Evolutionary conservation across 2,888 invertebrate species (phyloP), one percentile per base, ranked within the genome.

Genomic region (Pseudococcus viburni): DNA sequence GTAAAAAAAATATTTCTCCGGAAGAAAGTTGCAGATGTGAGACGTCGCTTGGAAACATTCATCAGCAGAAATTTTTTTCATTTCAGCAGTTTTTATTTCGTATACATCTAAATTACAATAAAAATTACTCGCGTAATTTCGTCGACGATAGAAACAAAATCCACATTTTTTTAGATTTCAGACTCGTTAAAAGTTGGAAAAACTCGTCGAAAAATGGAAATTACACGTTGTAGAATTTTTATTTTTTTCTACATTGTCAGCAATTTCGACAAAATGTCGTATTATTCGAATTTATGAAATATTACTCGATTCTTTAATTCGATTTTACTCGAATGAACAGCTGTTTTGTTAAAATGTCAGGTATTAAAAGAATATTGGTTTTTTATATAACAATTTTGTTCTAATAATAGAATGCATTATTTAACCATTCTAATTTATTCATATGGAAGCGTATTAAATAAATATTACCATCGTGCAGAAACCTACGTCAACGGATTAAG

Each of bases 401-500:
- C 64, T 64, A 64, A 51, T 64, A 64, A 19, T 19, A 19, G 19
- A 64, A 64, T 64, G 64, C 64, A 19, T 64, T 22, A 64, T 64
- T 64, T 19, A 19, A 17, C 19, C 19, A 8, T 64, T 64, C 19
- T 64, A 19, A 19, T 64, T 64, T 64, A n/a, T 19, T 64, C 64
- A 19, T 64, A 19, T 64, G 64, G 19, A 64, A 64, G 15, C n/a
- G 19, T 64, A 64, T 64, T 55, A n/a, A 55, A 17, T 55, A 55
- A 64, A 64, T 22, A 15, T 64, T 64, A 64, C 64, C 19, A 64
- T 15, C 19, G 64, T 64, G 64, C 19, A 51, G 48, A 42, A 42
- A 42, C 48, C 48, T 51, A 51, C 12, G 48, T 51, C 48, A 15
- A 51, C 48, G 48, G 48, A 51, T 51, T 51, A 51, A 51, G 48